Evolutionary conservation across 2,888 invertebrate genomes (phyloP), one percentile per base, ranked within the genome.

Genomic region (Xestia c-nigrum): DNA sequence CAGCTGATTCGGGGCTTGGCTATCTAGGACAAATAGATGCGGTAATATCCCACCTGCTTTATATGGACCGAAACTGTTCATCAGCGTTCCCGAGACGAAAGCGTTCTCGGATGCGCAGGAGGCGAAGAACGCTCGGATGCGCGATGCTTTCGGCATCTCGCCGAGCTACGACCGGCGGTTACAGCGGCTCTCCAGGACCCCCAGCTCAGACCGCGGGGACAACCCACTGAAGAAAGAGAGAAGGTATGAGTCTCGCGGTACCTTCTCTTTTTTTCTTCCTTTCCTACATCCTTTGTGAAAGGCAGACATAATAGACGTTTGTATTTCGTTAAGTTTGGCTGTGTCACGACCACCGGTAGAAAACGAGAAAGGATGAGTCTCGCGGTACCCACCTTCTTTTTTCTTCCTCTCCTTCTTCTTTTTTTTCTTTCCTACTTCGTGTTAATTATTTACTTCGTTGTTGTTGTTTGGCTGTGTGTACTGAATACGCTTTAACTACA

Each of bases 71-170:
- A 74, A 57, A 80, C 70, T 55, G 40, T 63, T 71, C 47, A 61
- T 78, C 38, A 78, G 78, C 72, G 72, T 52, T 78, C 72, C 65
- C 57, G 78, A 78, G 72, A 78, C 78, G 79, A 65, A 78, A 78
- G 78, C 79, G 72, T 78, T 78, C 78, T 78, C 78, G 78, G 78
- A 78, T 46, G 78, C 81, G 43, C 80, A 80, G 38, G 74, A 80
- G 75, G 77, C 65, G 78, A 78, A 78, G 79, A 78, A 78, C 65
- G 78, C 78, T 65, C 79, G 78, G 59, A 78, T 80, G 79, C 80
- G 80, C 63, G 47, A 79, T 79, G 80, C 79, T 50, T 72, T 79
- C 55, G 80, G 79, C 68, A 80, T 79, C 63, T 79, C 79, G 55
- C 79, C 80, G 21, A 79, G 79, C 75, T 79, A 79, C 66, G 79